These are phyloP conservation scores for Aethina tumida DNA, from an alignment of 1,140 invertebrate species.

Conservation along the genomic window DNA sequence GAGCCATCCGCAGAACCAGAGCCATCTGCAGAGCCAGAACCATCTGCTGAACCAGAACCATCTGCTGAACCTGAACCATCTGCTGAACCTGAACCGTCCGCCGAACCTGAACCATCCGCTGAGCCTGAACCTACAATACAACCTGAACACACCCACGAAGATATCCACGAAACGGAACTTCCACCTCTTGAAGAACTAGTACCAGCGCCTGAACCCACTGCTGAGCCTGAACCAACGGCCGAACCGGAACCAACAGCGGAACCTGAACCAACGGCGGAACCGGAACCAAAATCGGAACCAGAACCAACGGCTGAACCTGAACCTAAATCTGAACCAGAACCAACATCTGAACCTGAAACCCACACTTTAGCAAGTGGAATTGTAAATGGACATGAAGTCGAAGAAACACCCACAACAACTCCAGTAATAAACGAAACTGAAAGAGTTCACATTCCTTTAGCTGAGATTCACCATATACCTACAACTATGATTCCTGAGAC, in stretches of 20 bases:
- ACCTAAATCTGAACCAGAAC: slow-evolving; percentile 32
- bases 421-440: slow-evolving; percentile 12
- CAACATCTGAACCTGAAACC: slow-evolving; percentile 22
- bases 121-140: slow-evolving; percentile 32
- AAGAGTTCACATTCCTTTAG: no score
- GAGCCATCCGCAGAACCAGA: slow-evolving; percentile 26
- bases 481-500: no score
- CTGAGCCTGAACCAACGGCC: slow-evolving; percentile 22
- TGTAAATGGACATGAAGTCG: slow-evolving; percentile 10
- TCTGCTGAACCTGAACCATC: slow-evolving; percentile 25
- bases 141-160: slow-evolving; percentile 30
- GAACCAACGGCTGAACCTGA: slow-evolving; percentile 22
- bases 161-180: slow-evolving; percentile 20
- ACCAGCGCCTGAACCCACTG: slow-evolving; percentile 24
- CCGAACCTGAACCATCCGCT: slow-evolving; percentile 28
- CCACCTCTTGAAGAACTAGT: slow-evolving; percentile 9
- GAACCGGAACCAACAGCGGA: slow-evolving; percentile 24
- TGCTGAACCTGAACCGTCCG: slow-evolving; percentile 29
- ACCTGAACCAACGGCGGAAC: slow-evolving; percentile 28
- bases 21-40: slow-evolving; percentile 27
- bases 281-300: slow-evolving; percentile 23
- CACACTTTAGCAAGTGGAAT: slow-evolving; percentile 24
- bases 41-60: slow-evolving; percentile 29
- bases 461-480: no score
- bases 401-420: slow-evolving; percentile 6